Evolutionary conservation across 2,797 vertebrate species (phyloP).

Genomic region (Carapus acus): DNA sequence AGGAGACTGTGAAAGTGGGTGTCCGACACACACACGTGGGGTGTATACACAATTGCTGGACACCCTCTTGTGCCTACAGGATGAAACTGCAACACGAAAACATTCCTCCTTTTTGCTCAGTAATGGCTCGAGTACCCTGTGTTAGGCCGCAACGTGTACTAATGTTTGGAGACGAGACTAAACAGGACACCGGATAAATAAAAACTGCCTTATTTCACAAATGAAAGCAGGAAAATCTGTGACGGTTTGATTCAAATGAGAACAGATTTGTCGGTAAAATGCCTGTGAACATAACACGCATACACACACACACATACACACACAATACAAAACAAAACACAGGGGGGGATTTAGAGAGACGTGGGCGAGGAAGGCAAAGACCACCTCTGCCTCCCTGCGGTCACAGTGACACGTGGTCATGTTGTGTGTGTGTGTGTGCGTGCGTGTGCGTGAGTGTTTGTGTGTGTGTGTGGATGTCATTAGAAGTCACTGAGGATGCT

Average conservation of each 20-base stretch:
- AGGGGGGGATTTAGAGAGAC: background rate
- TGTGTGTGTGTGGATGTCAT: constrained; percentile 24
- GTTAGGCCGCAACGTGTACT: constrained; percentile 3
- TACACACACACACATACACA: too few relatives aligned
- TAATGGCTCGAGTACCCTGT: constrained; percentile 4
- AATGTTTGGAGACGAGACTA: constrained; percentile 11
- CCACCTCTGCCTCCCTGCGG: too few relatives aligned
- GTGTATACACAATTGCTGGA: constrained; percentile 21
- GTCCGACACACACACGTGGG: background rate
- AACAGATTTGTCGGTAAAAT: constrained; percentile 12
- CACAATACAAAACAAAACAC: background rate
- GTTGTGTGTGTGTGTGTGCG: too few relatives aligned
- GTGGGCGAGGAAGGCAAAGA: constrained; percentile 1
- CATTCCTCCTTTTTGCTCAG: background rate
- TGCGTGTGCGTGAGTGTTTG: constrained; percentile 8
- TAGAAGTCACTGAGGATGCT: constrained; percentile 95
- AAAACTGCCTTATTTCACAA: background rate
- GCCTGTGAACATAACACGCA: constrained; percentile 1
- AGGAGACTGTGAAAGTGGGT: background rate
- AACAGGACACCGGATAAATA: constrained; percentile 14
- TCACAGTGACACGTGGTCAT: too few relatives aligned
- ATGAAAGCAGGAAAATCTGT: constrained; percentile 12
- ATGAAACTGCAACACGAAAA: constrained; percentile 21
- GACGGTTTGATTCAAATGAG: constrained; percentile 21
- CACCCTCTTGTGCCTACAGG: constrained; percentile 49